These are phyloP conservation scores for Rhogogaster chlorosoma DNA, from an alignment of 2,888 invertebrate genomes.

Conservation along the genomic window DNA sequence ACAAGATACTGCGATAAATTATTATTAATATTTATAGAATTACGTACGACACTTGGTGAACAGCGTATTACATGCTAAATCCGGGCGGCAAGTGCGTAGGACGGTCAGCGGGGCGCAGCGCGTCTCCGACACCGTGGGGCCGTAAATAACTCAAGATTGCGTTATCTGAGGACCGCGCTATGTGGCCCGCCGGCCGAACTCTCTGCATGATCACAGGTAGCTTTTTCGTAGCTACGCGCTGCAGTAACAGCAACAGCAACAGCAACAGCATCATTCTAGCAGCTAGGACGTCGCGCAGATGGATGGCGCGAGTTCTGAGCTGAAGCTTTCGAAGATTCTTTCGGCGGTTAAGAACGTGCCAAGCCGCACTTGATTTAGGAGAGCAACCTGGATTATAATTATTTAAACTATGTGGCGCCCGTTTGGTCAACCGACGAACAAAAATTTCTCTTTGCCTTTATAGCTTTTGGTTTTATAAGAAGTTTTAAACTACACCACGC, in stretches of 20 bases:
- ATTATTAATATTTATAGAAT: slow-evolving; percentile 54
- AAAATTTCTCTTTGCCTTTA: slow-evolving; percentile 10
- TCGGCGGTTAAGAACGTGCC: slow-evolving; percentile 41
- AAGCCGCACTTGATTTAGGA: slow-evolving; percentile 55
- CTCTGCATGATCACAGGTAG: slow-evolving; percentile 58
- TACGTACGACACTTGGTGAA: slow-evolving; percentile 49
- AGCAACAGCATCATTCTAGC: slow-evolving; percentile 5
- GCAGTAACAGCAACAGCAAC: slow-evolving; percentile 20
- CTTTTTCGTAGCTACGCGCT: slow-evolving; percentile 41
- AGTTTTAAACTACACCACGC: background rate
- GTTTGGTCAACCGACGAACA: background rate
- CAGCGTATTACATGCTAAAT: slow-evolving; percentile 59
- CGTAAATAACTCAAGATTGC: slow-evolving; percentile 69
- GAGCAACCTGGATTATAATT: slow-evolving; percentile 55
- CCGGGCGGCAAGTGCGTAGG: slow-evolving; percentile 50
- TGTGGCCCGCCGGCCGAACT: slow-evolving; percentile 23
- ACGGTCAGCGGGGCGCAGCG: slow-evolving; percentile 54
- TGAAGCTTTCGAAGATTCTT: slow-evolving; percentile 30
- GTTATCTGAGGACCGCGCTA: slow-evolving; percentile 61
- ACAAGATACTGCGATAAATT: slow-evolving; percentile 37
- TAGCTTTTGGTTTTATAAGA: slow-evolving; percentile 29
- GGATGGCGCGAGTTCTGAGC: slow-evolving; percentile 25
- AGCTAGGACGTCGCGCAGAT: slow-evolving; percentile 33
- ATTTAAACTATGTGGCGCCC: slow-evolving; percentile 41
- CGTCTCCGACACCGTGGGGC: slow-evolving; percentile 59